Conservation (phyloP, 2,888 invertebrate genomes). For the Hedya salicella region DNA sequence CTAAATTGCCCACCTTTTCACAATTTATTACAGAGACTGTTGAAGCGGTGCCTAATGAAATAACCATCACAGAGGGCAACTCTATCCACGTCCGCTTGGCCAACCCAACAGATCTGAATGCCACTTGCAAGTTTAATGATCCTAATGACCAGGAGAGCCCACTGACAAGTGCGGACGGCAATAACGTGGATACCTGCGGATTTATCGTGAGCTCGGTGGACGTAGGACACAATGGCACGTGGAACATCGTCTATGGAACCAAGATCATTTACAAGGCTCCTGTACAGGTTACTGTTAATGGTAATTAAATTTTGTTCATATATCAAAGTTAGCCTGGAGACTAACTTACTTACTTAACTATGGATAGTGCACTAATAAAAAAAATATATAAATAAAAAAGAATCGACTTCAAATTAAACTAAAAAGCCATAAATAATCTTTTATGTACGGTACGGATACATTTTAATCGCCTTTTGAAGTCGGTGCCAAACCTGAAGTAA, state of each 20-base stretch:
- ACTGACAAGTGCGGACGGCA: not conserved
- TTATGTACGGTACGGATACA: too few relatives aligned
- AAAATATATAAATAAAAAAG: too few relatives aligned
- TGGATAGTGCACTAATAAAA: too few relatives aligned
- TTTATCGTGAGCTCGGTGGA: slow-evolving; percentile 26
- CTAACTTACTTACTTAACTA: too few relatives aligned
- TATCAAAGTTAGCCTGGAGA: too few relatives aligned
- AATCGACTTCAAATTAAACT: too few relatives aligned
- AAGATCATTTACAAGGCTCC: slow-evolving; percentile 38
- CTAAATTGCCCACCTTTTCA: too few relatives aligned
- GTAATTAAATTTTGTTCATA: slow-evolving; percentile 1
- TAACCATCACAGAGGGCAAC: slow-evolving; percentile 38
- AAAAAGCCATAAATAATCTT: too few relatives aligned
- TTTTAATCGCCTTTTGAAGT: too few relatives aligned
- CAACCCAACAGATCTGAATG: slow-evolving; percentile 17
- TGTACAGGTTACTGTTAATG: slow-evolving; percentile 33
- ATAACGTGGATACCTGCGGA: slow-evolving; percentile 20
- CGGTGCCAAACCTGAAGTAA: too few relatives aligned
- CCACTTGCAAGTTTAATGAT: slow-evolving; percentile 23
- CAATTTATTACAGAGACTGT: slow-evolving; percentile 32
- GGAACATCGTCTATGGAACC: slow-evolving; percentile 35
- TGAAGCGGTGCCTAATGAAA: slow-evolving; percentile 24
- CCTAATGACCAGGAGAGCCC: slow-evolving; percentile 13
- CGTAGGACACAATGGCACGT: slow-evolving; percentile 24
- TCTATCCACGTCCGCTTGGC: slow-evolving; percentile 30